Percentiles rank a stretch among this genome's conserved stretches.
phyloP scores from a whole-genome alignment of 2,888 invertebrate species.

The Melipona bicolor region DNA sequence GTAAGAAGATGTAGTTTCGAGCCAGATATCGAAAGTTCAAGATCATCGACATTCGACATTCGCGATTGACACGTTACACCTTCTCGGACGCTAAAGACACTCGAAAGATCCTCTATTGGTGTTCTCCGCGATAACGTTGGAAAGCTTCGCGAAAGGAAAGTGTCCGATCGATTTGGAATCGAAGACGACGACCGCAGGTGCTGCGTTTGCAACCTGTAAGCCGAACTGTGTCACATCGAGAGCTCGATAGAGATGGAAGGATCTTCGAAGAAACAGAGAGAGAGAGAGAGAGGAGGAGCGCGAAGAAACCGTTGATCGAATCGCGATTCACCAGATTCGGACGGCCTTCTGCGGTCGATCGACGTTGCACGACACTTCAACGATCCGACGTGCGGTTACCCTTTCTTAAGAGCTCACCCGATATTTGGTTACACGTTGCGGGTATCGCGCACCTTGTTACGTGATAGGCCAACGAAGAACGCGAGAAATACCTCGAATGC shows the following conservation, averaged over 20 bases:
- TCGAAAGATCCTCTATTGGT: neutral
- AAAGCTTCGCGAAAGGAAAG: constrained; percentile 32
- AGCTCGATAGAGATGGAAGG: constrained; percentile 26
- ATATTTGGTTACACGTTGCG: constrained; percentile 66
- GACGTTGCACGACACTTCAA: constrained; percentile 55
- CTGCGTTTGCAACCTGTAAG: constrained; percentile 48
- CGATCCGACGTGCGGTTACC: constrained; percentile 68
- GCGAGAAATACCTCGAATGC: constrained; percentile 40
- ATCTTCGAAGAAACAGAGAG: constrained; percentile 10
- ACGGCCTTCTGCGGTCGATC: constrained; percentile 54
- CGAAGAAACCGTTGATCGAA: constrained; percentile 29
- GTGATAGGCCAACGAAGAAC: constrained; percentile 57
- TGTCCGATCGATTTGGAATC: constrained; percentile 51
- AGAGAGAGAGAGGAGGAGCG: constrained; percentile 27
- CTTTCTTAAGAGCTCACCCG: constrained; percentile 63
- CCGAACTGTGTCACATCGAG: constrained; percentile 48
- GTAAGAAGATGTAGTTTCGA: neutral
- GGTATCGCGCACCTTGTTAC: constrained; percentile 61
- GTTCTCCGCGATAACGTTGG: neutral
- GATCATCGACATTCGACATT: neutral
- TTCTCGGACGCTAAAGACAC: too few species aligned
- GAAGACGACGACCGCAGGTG: constrained; percentile 50
- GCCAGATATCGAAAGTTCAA: neutral
- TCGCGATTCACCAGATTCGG: constrained; percentile 49
- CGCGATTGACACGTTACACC: neutral